These are phyloP conservation scores for Podabrus alpinus DNA, from an alignment of 2,888 invertebrate genomes.

Conservation along the genomic window DNA sequence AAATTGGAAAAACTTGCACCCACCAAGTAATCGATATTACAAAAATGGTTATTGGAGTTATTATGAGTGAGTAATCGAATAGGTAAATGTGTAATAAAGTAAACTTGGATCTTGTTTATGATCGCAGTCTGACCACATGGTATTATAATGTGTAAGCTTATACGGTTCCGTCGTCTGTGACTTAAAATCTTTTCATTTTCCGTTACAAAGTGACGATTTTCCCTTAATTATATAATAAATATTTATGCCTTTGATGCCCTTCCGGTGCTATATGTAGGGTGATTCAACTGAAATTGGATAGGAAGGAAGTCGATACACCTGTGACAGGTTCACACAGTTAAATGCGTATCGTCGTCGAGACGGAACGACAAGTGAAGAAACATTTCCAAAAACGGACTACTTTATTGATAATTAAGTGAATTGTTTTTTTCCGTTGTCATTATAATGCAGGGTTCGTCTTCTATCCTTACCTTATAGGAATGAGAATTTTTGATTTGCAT, in stretches of 20 bases:
- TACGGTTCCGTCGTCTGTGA: too few species aligned
- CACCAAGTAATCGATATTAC: background rate
- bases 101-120: background rate
- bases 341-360: slow-evolving; percentile 5
- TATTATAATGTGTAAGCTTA: background rate
- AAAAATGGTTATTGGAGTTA: background rate
- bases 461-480: background rate
- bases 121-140: background rate
- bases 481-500: background rate
- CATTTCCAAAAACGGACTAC: background rate
- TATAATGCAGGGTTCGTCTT: background rate
- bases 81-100: background rate
- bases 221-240: background rate
- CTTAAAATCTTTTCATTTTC: too few species aligned
- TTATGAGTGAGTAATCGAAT: background rate
- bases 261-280: slow-evolving; percentile 15
- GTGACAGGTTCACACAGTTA: slow-evolving; percentile 29
- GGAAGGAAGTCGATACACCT: slow-evolving; percentile 32
- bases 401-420: background rate
- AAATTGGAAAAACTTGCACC: background rate
- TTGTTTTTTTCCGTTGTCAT: background rate
- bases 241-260: slow-evolving; percentile 1
- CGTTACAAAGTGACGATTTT: background rate
- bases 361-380: slow-evolving; percentile 6
- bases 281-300: slow-evolving; percentile 14